Base-by-base conservation (phyloP, 2,888 invertebrate species). In the Ectemnius continuus region DNA sequence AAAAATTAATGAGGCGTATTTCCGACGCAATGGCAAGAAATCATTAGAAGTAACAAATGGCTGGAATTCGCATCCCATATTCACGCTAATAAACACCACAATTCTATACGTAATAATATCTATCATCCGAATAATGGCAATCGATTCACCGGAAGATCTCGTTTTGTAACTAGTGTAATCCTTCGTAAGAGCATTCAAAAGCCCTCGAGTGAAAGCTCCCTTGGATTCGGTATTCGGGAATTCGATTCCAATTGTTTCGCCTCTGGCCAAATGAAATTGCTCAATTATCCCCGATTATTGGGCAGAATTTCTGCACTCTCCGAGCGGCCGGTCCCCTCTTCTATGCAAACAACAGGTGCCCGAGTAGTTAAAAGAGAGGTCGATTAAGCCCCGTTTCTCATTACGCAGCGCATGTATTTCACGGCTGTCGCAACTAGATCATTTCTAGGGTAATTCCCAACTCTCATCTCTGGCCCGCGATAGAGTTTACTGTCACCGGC, bases 81-180 rank as follows among this genome's bases (percentile, higher is more conserved):
- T 60, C 73, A 8, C 28, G 28, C 68, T 68, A 73, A 73, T 73
- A 68, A 75, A 18, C 20, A 4, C 20, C 57, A 18, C 20, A 13
- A 57, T 23, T 18, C 57, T 57, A n/a, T 23, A 57, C 23, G 57
- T 23, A 23, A 57, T 13, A 18, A 57, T 57, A 20, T 57, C 13
- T 13, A 57, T 20, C 36, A 14, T 6, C 16, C 5, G 18, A n/a
- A 46, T 11, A 13, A 14, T 46, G 6, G 20, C 16, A 26, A 74
- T 61, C 62, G 63, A 67, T 26, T 67, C 63, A 8, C 36, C 8
- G 36, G 36, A 36, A 36, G 36, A 36, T 11, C 11, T 36, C 8
- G 36, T 8, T 11, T 36, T 36, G 36, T 36, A 36, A 52, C 16
- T 52, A 14, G n/a, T 52, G 5, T 16, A 16, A 52, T 52, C 52